phyloP scores from a whole-genome alignment of 2,888 invertebrate species.

The Oeneis ivallda region DNA sequence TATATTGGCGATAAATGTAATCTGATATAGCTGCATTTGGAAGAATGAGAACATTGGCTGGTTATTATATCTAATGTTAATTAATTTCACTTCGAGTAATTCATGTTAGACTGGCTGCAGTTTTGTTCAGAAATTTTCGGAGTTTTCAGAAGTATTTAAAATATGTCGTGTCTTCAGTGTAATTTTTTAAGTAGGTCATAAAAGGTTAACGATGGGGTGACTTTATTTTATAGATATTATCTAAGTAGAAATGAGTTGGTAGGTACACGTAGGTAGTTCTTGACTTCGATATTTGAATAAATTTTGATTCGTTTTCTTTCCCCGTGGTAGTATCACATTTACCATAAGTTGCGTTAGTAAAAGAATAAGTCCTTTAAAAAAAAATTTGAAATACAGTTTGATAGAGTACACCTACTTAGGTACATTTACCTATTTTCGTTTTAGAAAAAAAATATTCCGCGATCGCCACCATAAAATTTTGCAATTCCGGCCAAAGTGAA shows the following conservation, averaged over 20 bases:
- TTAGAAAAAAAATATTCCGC: constrained; percentile 38
- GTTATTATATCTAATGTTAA: neutral
- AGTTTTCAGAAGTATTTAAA: too few relatives aligned
- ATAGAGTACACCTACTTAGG: neutral
- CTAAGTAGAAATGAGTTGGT: too few relatives aligned
- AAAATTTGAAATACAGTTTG: neutral
- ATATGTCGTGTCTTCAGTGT: too few relatives aligned
- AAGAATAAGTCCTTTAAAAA: neutral
- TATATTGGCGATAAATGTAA: constrained; percentile 37
- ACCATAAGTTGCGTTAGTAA: neutral
- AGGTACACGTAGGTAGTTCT: too few relatives aligned
- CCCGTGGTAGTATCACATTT: neutral
- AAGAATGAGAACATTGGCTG: neutral
- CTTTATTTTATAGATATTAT: too few relatives aligned
- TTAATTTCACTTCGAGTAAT: too few relatives aligned
- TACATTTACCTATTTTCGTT: neutral
- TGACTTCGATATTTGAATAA: too few relatives aligned
- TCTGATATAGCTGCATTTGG: constrained; percentile 23
- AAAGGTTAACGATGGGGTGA: neutral
- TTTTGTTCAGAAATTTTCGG: too few relatives aligned
- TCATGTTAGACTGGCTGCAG: too few relatives aligned
- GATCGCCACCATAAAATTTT: constrained; percentile 28
- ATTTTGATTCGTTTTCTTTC: too few relatives aligned
- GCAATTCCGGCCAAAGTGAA: constrained; percentile 54
- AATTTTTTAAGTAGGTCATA: too few relatives aligned